Percentiles rank a stretch among this genome's conserved stretches.
These are phyloP conservation scores for Glyptemys insculpta DNA, from an alignment of 2,797 vertebrate genomes.

Conservation along the genomic window DNA sequence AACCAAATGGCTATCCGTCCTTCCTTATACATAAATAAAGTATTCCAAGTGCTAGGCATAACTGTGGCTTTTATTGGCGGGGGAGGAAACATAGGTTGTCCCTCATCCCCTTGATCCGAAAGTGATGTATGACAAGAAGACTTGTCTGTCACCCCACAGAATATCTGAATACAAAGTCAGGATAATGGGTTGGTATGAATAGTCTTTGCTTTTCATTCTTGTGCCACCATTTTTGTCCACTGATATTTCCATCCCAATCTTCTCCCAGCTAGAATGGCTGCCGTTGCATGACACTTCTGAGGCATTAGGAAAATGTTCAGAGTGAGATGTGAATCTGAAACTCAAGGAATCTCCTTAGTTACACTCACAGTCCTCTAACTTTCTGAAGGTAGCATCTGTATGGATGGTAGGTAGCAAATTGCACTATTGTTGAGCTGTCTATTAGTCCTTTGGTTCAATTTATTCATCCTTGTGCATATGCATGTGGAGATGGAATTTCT, in stretches of 20 bases:
- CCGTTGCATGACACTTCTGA: neutral
- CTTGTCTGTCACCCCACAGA: neutral
- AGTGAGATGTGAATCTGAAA: neutral
- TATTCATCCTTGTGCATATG: neutral
- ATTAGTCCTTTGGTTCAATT: neutral
- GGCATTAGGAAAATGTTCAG: neutral
- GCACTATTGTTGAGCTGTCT: neutral
- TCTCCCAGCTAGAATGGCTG: neutral
- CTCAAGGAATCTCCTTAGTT: neutral
- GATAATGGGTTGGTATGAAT: neutral
- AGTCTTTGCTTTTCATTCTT: neutral
- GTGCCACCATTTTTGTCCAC: neutral
- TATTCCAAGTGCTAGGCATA: too few species aligned
- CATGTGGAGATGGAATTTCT: neutral
- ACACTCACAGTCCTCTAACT: neutral
- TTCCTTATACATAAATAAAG: too few species aligned
- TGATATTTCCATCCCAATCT: neutral
- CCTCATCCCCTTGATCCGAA: neutral
- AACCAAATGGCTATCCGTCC: too few species aligned
- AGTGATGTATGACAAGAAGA: neutral
- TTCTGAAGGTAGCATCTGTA: neutral
- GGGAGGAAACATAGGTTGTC: neutral
- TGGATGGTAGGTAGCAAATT: neutral
- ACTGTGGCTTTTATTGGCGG: too few species aligned
- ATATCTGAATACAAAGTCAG: neutral